Evolutionary conservation across 2,113 vertebrate species (phyloP).

Genomic region (Montifringilla adamsi): DNA sequence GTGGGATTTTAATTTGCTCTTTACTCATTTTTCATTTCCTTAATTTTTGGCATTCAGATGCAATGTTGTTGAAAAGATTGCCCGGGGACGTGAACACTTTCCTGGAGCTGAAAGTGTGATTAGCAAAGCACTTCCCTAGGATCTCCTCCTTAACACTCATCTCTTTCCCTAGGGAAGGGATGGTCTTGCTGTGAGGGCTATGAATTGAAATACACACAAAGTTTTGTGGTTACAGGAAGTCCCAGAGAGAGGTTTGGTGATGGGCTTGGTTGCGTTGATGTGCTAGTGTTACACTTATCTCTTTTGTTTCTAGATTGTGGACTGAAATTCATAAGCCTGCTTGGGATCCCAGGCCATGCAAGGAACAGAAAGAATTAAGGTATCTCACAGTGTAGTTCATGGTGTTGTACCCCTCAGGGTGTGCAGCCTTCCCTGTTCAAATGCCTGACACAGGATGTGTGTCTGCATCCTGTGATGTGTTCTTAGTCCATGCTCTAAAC

Average conservation of each 20-base stretch:
- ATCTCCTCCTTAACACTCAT: neutral
- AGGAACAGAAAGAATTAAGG: neutral
- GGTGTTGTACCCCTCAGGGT: neutral
- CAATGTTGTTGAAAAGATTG: neutral
- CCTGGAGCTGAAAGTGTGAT: neutral
- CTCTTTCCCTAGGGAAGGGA: neutral
- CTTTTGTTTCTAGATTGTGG: neutral
- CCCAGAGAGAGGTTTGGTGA: neutral
- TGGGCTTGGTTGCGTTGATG: fast-evolving
- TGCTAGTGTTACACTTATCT: neutral
- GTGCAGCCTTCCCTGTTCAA: neutral
- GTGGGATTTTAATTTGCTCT: conserved; percentile 18
- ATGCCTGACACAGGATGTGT: fast-evolving
- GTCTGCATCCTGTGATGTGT: neutral
- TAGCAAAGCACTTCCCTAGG: neutral
- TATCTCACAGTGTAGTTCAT: fast-evolving
- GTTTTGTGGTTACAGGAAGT: neutral
- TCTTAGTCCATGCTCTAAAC: neutral
- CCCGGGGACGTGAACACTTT: neutral
- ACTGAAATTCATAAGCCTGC: neutral
- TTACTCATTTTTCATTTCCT: conserved; percentile 17
- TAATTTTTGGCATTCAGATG: neutral
- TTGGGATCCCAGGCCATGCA: neutral
- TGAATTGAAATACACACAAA: fast-evolving
- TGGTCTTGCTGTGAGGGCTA: neutral